Conservation (phyloP, 2,113 vertebrate genomes). For the Bagarius yarrelli region DNA sequence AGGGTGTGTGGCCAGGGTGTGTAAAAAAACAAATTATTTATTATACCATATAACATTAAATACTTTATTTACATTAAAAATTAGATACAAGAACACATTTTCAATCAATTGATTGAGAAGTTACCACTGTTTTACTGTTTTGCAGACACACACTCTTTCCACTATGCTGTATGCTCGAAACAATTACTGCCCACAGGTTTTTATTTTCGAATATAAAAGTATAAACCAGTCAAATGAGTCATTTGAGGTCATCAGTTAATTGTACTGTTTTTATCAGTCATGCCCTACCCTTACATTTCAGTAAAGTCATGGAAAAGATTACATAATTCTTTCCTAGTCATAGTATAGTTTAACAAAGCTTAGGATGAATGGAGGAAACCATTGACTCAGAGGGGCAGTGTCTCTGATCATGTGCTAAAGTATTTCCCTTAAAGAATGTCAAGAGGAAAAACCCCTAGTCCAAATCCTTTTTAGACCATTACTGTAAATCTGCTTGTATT, state of each 20-base stretch:
- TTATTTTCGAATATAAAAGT: neutral
- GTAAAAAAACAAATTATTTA: too few species aligned
- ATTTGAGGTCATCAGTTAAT: neutral
- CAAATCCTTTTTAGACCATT: too few species aligned
- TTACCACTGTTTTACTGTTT: neutral
- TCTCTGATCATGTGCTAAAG: neutral
- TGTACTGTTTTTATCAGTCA: neutral
- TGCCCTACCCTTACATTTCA: neutral
- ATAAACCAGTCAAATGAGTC: slow-evolving; percentile 6
- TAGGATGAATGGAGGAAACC: neutral
- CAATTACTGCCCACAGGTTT: neutral
- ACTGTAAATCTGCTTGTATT: too few species aligned
- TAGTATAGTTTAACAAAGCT: neutral
- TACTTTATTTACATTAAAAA: too few species aligned
- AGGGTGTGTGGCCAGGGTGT: too few species aligned
- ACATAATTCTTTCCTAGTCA: neutral
- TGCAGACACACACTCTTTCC: neutral
- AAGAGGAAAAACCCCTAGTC: too few species aligned
- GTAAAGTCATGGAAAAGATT: neutral
- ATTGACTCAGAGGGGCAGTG: neutral
- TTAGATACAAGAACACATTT: too few species aligned
- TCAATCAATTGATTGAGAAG: too few species aligned
- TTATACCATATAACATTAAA: too few species aligned
- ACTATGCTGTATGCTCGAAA: neutral
- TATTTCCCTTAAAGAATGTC: neutral